phyloP scores from a whole-genome alignment of 2,888 invertebrate species.

The Pherbina coryleti region DNA sequence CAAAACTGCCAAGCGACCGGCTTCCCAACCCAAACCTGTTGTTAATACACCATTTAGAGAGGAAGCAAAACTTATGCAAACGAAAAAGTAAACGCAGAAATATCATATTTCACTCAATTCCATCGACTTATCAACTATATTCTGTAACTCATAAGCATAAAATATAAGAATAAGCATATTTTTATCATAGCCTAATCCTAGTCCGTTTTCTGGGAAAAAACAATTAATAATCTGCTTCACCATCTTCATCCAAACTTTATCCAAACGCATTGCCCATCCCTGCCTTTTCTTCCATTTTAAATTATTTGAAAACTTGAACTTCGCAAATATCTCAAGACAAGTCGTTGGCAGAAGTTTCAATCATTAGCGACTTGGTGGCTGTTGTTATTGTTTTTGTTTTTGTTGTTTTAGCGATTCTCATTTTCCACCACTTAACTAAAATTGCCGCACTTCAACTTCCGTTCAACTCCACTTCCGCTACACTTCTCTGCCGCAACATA shows the following conservation, averaged over 20 bases:
- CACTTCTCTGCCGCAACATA: neutral
- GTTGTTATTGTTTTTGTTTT: neutral
- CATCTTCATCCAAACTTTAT: neutral
- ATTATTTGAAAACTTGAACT: neutral
- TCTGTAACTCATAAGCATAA: too few species aligned
- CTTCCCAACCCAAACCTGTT: too few species aligned
- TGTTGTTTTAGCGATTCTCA: neutral
- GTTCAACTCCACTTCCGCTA: constrained; percentile 19
- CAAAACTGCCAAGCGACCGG: too few species aligned
- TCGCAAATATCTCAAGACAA: neutral
- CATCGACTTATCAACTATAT: too few species aligned
- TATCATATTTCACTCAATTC: too few species aligned
- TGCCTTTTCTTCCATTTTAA: neutral
- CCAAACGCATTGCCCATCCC: neutral
- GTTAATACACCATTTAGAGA: too few species aligned
- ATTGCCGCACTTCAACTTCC: constrained; percentile 34
- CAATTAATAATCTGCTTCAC: too few species aligned
- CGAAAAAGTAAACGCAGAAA: too few species aligned
- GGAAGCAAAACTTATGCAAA: too few species aligned
- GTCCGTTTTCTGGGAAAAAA: too few species aligned
- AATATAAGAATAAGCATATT: too few species aligned
- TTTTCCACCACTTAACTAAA: constrained; percentile 22
- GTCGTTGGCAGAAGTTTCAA: neutral
- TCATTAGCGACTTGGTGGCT: neutral
- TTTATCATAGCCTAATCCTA: too few species aligned